Base-by-base conservation (phyloP, 2,888 invertebrate species). In the Drosophila macrospina region DNA sequence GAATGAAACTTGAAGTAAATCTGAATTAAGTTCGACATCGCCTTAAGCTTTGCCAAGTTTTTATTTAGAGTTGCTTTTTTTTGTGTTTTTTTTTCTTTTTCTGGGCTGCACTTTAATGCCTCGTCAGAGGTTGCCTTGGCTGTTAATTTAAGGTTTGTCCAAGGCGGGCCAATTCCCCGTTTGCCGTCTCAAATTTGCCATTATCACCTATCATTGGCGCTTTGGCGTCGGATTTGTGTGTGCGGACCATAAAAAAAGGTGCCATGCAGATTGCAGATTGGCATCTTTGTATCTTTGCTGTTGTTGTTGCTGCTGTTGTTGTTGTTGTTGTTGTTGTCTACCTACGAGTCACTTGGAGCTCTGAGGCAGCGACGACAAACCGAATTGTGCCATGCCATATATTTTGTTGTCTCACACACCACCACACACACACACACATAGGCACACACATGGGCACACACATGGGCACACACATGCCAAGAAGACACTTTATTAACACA, bases 201-300 rank as follows among this genome's bases (percentile, higher is more conserved):
- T 90, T 90, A 90, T 90, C 89, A 90, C 90, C 90, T 89, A 89
- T 89, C 89, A 89, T 85, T 90, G 76, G 74, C 75, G 78, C 84
- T 86, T 88, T 88, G 80, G 77, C 76, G 67, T 51, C 42, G 82
- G 86, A 88, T 88, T 88, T 89, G 80, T 72, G 71, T 75, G 72
- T 69, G 78, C 45, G 52, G 57, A 57, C 78, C 78, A 84, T 84
- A 84, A 85, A 89, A 86, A 80, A 85, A 84, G 82, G 70, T 89
- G 81, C 83, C 90, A 91, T 90, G 91, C 89, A 91, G 90, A 90
- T 90, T 91, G 89, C 89, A 91, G 90, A 90, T 90, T 91, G 89
- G 88, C 88, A 90, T 88, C 86, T 88, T 75, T 73, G 75, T 71
- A 81, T 78, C 76, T 62, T 57, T 59, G 56, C 70, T 71, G 61